These are phyloP conservation scores for Setophaga coronata DNA, from an alignment of 2,113 vertebrate genomes.

Conservation along the genomic window DNA sequence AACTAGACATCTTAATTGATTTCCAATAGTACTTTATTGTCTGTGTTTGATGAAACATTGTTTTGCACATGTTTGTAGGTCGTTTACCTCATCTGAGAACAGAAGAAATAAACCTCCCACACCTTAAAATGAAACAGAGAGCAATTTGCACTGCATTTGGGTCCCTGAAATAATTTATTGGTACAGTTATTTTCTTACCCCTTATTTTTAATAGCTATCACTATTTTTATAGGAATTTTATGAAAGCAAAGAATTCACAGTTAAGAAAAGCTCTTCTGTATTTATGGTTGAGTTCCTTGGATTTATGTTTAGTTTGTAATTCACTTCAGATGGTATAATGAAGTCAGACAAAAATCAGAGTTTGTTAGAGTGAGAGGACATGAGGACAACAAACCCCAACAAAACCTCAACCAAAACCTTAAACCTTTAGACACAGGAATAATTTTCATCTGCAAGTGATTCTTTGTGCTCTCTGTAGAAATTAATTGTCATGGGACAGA, in stretches of 20 bases:
- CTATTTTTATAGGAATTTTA: neutral
- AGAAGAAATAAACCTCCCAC: neutral
- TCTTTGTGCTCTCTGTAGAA: neutral
- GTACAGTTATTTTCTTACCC: neutral
- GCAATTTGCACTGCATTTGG: neutral
- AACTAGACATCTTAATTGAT: neutral
- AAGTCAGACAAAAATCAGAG: neutral
- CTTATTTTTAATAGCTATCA: neutral
- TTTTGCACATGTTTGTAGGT: neutral
- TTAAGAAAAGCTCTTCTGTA: neutral
- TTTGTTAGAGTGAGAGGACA: neutral
- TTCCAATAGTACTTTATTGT: neutral
- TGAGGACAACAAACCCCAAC: neutral
- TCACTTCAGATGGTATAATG: neutral
- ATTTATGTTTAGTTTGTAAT: neutral
- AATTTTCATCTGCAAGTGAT: neutral
- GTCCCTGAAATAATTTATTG: neutral
- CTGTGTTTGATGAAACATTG: neutral
- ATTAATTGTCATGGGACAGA: neutral
- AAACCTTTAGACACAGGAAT: neutral
- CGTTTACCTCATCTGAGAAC: neutral
- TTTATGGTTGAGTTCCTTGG: neutral
- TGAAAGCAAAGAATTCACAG: neutral
- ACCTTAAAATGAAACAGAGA: neutral
- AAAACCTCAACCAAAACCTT: neutral